These are phyloP conservation scores for Chymomyza procnemis DNA, from an alignment of 2,888 invertebrate genomes.

Conservation along the genomic window DNA sequence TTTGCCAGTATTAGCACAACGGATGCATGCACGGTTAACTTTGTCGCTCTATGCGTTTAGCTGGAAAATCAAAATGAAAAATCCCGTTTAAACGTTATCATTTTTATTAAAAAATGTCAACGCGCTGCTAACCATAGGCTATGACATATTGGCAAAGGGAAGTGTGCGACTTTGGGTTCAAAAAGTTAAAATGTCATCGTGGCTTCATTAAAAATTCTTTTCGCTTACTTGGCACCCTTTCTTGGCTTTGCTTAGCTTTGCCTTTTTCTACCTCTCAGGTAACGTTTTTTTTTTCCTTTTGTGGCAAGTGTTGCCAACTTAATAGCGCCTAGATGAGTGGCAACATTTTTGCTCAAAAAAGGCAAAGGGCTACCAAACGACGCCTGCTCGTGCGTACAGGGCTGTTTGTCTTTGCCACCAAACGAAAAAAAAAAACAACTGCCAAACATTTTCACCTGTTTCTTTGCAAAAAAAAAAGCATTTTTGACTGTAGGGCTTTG, in stretches of 20 bases:
- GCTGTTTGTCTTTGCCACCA: background rate
- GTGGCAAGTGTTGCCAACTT: conserved; percentile 12
- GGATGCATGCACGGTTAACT: conserved; percentile 16
- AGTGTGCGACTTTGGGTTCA: conserved; percentile 13
- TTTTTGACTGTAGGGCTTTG: background rate
- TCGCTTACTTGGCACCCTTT: conserved; percentile 17
- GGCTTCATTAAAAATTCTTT: conserved; percentile 52
- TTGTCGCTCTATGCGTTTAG: background rate
- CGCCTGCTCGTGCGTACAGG: background rate
- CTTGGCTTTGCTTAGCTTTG: background rate
- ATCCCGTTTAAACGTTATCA: conserved; percentile 15
- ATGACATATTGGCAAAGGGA: conserved; percentile 30
- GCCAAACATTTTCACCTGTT: background rate
- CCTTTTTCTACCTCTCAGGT: background rate
- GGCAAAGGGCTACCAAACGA: background rate
- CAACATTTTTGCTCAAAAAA: conserved; percentile 13
- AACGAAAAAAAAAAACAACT: conserved; percentile 2
- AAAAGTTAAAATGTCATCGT: conserved; percentile 48
- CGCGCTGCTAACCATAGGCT: background rate
- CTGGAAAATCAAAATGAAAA: conserved; percentile 43
- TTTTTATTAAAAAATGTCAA: conserved; percentile 53
- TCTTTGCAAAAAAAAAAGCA: background rate
- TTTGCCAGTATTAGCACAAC: background rate
- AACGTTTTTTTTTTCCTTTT: background rate
- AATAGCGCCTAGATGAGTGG: conserved; percentile 27